These are phyloP conservation scores for Pelobates fuscus DNA, from an alignment of 2,113 vertebrate genomes.

Conservation along the genomic window DNA sequence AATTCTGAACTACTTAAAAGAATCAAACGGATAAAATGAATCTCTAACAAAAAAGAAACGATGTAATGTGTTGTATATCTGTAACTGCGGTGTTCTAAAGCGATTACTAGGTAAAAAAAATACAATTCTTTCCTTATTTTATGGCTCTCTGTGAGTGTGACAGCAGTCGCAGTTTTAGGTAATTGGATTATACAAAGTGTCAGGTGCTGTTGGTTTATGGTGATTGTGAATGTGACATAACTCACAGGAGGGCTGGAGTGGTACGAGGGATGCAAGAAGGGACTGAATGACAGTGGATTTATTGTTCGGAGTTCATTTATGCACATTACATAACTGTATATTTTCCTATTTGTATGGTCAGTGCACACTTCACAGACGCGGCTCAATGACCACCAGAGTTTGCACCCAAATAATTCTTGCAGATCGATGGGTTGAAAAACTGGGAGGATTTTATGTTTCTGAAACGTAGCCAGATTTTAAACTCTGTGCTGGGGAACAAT, in stretches of 20 bases:
- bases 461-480: neutral
- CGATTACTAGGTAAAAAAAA: no score
- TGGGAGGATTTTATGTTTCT: neutral
- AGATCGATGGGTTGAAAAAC: neutral
- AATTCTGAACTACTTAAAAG: no score
- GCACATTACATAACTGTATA: no score
- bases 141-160: neutral
- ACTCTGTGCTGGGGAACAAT: neutral
- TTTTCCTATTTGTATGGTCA: neutral
- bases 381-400: neutral
- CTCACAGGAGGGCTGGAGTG: neutral
- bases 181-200: slow-evolving; percentile 1
- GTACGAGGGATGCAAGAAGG: no score
- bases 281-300: no score
- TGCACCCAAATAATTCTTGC: neutral
- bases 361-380: neutral
- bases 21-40: no score
- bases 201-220: neutral
- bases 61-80: no score
- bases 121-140: neutral
- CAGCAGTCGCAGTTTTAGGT: neutral
- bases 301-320: no score
- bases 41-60: no score
- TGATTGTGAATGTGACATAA: neutral
- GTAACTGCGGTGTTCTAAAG: no score